phyloP scores from a whole-genome alignment of 64 coral and sea anemone genomes.

The Platygyra sinensis region DNA sequence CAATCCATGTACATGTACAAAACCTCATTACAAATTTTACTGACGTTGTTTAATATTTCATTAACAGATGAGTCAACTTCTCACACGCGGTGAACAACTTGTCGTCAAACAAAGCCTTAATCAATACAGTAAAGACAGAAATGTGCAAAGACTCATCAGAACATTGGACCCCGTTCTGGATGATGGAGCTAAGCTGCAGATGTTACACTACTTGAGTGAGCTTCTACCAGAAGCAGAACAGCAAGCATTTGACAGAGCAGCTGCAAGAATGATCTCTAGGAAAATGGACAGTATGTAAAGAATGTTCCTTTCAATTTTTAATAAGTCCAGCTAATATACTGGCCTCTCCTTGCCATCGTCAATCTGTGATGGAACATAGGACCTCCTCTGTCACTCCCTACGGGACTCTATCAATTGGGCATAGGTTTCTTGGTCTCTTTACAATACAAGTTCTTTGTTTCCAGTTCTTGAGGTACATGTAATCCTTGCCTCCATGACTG shows the following conservation, averaged over 20 bases:
- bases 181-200: conserved; percentile 82
- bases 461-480: no score
- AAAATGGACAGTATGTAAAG: conserved; percentile 75
- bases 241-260: conserved; percentile 82
- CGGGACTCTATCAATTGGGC: no score
- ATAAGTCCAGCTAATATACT: no score
- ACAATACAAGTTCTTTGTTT: no score
- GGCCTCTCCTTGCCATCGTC: no score
- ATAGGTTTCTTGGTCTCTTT: no score
- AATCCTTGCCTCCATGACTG: no score
- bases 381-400: no score
- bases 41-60: not conserved
- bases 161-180: conserved; percentile 91
- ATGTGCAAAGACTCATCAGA: conserved; percentile 69
- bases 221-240: conserved; percentile 86
- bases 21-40: not conserved
- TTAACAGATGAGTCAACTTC: conserved; percentile 83
- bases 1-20: no score
- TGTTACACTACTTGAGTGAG: conserved; percentile 88
- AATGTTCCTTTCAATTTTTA: not conserved
- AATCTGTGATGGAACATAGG: no score
- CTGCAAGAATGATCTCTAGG: conserved; percentile 82
- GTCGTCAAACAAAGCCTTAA: conserved; percentile 88
- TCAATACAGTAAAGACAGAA: conserved; percentile 85
- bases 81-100: conserved; percentile 94